Base-by-base conservation (phyloP, 2,797 vertebrate species). In the Aselliscus stoliczkanus region DNA sequence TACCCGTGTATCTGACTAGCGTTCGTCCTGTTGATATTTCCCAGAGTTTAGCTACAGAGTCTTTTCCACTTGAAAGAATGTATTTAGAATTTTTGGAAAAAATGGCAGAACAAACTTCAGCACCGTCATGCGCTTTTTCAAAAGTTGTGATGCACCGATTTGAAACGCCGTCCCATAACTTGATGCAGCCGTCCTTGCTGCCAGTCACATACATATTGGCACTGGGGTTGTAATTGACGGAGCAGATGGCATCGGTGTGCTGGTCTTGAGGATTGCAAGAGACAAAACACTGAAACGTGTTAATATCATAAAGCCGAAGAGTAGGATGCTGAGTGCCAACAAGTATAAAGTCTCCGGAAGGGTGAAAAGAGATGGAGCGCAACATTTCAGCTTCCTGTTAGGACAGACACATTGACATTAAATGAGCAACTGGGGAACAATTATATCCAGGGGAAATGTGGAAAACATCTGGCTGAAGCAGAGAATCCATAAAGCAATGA, bases 11-110 rank as follows among this genome's bases (percentile, higher is more conserved):
- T 87, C 99, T 99, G 96, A 99, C 99, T 95, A 99, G 98, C 0
- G 99, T 99, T 31, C 99, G 98, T 20, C 99, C 99, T 0, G 99
- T 99, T 9, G 99, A 99, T 95, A 99, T 99, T 98, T 99, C 99
- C 99, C 99, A 99, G 10, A 99, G 99, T 91, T 99, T 99, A 81
- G 99, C 99, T 96, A 99, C 99, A 0, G 99, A 99, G 98, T 99
- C 99, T 97, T 99, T 99, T 82, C 99, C 99, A 65, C 99, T 99
- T 84, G 99, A 99, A 94, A 99, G 98, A 97, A 99, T 99, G 96
- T 99, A 99, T 94, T 99, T 99, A 50, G 99, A 99, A 96, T 99
- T 99, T 97, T 99, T 99, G 58, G 99, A 99, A 96, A 99, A 99
- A 97, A 99, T 99, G 50, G 99, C 99, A 0, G 99, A 99, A 96